Evolutionary conservation across 2,113 vertebrate genomes (phyloP).

Genomic region (Columbina picui): DNA sequence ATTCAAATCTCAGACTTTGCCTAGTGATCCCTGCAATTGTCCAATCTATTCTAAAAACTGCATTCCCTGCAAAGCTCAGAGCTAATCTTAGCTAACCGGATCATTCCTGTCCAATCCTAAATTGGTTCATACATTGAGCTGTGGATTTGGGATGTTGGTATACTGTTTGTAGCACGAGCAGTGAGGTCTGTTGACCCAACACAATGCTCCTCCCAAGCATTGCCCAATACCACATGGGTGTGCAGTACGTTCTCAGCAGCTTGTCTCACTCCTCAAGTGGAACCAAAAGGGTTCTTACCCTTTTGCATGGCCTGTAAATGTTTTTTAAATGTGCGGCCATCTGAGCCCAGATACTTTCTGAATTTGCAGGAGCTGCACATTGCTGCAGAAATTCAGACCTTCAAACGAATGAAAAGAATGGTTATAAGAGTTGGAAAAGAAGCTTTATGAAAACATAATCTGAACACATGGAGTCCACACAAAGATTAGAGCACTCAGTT

Average conservation of each 20-base stretch:
- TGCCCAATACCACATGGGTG: rapidly evolving
- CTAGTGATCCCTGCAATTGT: not conserved
- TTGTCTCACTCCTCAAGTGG: not conserved
- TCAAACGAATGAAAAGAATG: not conserved
- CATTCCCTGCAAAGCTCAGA: not conserved
- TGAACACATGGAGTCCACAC: not conserved
- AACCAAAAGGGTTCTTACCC: not conserved
- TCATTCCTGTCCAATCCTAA: not conserved
- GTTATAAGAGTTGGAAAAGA: not conserved
- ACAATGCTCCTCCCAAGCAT: rapidly evolving
- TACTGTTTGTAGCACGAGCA: not conserved
- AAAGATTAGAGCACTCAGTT: not conserved
- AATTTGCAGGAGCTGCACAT: not conserved
- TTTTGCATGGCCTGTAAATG: not conserved
- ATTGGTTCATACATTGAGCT: not conserved
- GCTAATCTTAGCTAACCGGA: not conserved
- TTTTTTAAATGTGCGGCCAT: not conserved
- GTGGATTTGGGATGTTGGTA: not conserved
- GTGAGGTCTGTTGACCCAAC: not conserved
- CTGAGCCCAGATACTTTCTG: not conserved
- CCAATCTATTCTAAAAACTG: not conserved
- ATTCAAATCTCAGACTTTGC: not conserved
- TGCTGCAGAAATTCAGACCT: not conserved
- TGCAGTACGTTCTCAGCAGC: rapidly evolving
- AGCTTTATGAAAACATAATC: not conserved